Evolutionary conservation across 2,888 invertebrate species (phyloP), one percentile per base, ranked within the genome.

Genomic region (Mimachlamys varia): DNA sequence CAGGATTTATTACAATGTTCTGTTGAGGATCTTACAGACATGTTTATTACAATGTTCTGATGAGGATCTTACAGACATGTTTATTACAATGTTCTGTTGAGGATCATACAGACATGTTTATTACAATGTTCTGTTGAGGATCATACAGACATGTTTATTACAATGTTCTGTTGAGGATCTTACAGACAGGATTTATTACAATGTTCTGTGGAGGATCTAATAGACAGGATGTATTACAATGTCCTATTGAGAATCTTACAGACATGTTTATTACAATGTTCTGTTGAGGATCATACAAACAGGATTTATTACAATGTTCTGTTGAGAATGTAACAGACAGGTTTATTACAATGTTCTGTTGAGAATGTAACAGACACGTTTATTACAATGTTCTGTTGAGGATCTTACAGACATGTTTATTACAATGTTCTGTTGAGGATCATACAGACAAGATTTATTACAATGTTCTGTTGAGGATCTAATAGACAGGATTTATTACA

Each of bases 61-160:
- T 62, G 62, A 19, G 62, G 22, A 33, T 53, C 90, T 87, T 90
- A 94, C 94, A 91, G 90, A 27, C 22, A 92, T 93, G 88, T 93
- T 90, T 27, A 89, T 76, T n/a, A 44, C 3, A 53, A 13, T 19
- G 19, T n/a, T 22, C 27, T 13, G 22, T 19, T 62, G 62, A 19
- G 62, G 22, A 33, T 53, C 90, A 76, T 90, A 94, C 94, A 91
- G 90, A 27, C 22, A 92, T 93, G 88, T 93, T 90, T 27, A 89
- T 76, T n/a, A 44, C 3, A 53, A 13, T 19, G 19, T n/a, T 22
- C 27, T 13, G 22, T 19, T 62, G 62, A 19, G 62, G 22, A 33
- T 53, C 90, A 76, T 90, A 94, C 94, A 91, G 90, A 27, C 22
- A 92, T 93, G 88, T 93, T 90, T 27, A 89, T 76, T n/a, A 44